phyloP scores from a whole-genome alignment of 2,888 invertebrate genomes.

The Venustoraphidia nigricollis region DNA sequence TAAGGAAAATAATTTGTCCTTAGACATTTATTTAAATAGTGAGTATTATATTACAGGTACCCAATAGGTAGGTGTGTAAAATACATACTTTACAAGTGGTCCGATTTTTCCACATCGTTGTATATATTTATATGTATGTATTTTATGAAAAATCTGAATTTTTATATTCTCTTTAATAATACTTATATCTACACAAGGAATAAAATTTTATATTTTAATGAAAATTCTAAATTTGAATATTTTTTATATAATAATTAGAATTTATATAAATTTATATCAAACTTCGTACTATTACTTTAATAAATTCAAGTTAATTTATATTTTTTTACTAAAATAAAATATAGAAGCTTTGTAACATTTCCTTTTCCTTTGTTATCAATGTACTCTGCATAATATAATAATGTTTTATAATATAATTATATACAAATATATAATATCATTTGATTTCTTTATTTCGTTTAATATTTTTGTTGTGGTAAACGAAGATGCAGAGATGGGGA shows the following conservation, averaged over 20 bases:
- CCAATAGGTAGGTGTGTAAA: slow-evolving; percentile 23
- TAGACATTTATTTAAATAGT: slow-evolving; percentile 7
- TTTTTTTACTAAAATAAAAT: slow-evolving; percentile 10
- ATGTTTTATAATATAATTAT: background rate
- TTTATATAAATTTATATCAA: background rate
- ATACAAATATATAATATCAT: background rate
- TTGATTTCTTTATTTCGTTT: background rate
- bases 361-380: slow-evolving; percentile 7
- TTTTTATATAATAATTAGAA: background rate
- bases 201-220: too few species aligned
- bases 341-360: slow-evolving; percentile 9
- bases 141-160: too few species aligned
- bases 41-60: slow-evolving; percentile 29
- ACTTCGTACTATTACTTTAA: background rate
- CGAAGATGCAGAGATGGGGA: background rate
- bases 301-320: background rate
- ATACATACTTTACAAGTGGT: background rate
- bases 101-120: too few species aligned
- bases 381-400: background rate
- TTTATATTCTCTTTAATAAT: too few species aligned
- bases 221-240: background rate
- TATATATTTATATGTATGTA: too few species aligned
- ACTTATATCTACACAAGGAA: too few species aligned
- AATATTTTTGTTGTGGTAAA: background rate
- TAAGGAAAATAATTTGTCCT: background rate